Conservation (phyloP, 2,888 invertebrate genomes). For the Cabera pusaria region DNA sequence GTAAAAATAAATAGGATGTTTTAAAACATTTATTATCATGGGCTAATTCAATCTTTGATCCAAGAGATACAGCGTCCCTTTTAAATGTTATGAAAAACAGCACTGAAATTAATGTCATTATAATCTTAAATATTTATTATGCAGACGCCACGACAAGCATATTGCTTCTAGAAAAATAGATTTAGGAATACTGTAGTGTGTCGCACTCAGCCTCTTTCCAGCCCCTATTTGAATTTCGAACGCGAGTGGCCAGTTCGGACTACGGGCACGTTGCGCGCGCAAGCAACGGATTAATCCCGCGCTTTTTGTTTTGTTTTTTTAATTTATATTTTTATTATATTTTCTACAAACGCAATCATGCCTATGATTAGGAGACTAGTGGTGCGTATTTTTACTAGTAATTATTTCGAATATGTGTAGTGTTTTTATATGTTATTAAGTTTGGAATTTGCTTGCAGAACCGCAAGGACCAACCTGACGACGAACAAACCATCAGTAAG, state of each 20-base stretch:
- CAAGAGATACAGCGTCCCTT: too few relatives aligned
- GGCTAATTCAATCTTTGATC: too few relatives aligned
- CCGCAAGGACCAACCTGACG: slow-evolving; percentile 62
- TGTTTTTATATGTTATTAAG: slow-evolving; percentile 10
- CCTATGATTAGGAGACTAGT: slow-evolving; percentile 32
- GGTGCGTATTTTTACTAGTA: slow-evolving; percentile 48
- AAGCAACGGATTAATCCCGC: slow-evolving; percentile 41
- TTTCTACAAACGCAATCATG: slow-evolving; percentile 37
- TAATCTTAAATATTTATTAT: too few relatives aligned
- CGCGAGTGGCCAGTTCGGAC: slow-evolving; percentile 57
- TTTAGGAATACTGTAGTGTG: slow-evolving; percentile 13
- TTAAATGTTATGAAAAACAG: too few relatives aligned
- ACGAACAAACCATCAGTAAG: slow-evolving; percentile 80
- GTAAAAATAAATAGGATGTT: too few relatives aligned
- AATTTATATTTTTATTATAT: slow-evolving; percentile 33
- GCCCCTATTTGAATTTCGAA: slow-evolving; percentile 57
- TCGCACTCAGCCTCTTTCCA: slow-evolving; percentile 29
- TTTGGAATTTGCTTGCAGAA: slow-evolving; percentile 49
- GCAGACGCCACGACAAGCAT: slow-evolving; percentile 26
- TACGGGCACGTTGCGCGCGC: slow-evolving; percentile 55
- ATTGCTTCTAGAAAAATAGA: slow-evolving; percentile 22
- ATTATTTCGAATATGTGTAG: slow-evolving; percentile 9
- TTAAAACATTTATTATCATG: too few relatives aligned
- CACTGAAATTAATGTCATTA: too few relatives aligned
- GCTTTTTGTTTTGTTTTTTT: slow-evolving; percentile 31